phyloP scores from a whole-genome alignment of 1,140 invertebrate species.

The Oryzaephilus surinamensis region DNA sequence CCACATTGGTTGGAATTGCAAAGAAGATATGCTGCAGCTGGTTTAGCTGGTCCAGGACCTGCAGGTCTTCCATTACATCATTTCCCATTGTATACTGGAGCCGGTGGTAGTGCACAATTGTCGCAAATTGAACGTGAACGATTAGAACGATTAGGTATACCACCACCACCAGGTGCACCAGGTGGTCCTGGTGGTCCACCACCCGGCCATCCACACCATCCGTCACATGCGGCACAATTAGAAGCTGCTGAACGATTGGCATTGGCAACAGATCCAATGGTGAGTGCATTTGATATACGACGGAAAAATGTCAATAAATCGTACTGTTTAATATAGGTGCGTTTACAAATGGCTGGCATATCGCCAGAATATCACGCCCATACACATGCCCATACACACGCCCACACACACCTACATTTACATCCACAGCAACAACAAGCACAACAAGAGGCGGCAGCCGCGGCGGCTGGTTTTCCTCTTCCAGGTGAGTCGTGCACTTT shows the following conservation, averaged over 20 bases:
- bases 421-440: constrained; percentile 74
- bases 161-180: constrained; percentile 41
- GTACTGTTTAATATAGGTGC: constrained; percentile 48
- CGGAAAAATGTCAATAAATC: not conserved
- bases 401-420: constrained; percentile 83
- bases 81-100: constrained; percentile 40
- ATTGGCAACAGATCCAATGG: constrained; percentile 60
- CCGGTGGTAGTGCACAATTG: constrained; percentile 46
- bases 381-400: constrained; percentile 78
- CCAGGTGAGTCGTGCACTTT: constrained; percentile 39
- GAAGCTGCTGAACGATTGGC: constrained; percentile 55
- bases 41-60: constrained; percentile 28
- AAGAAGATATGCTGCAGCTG: constrained; percentile 31
- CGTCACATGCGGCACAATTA: constrained; percentile 32
- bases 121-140: constrained; percentile 79
- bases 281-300: constrained; percentile 8
- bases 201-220: constrained; percentile 27
- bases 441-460: constrained; percentile 51
- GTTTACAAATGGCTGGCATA: constrained; percentile 77
- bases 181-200: constrained; percentile 39
- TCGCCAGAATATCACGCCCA: constrained; percentile 72
- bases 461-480: constrained; percentile 48
- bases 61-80: constrained; percentile 33
- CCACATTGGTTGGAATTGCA: constrained; percentile 76
- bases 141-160: constrained; percentile 67